These are phyloP conservation scores for Athrips mouffetella DNA, from an alignment of 2,888 invertebrate species.

Conservation along the genomic window DNA sequence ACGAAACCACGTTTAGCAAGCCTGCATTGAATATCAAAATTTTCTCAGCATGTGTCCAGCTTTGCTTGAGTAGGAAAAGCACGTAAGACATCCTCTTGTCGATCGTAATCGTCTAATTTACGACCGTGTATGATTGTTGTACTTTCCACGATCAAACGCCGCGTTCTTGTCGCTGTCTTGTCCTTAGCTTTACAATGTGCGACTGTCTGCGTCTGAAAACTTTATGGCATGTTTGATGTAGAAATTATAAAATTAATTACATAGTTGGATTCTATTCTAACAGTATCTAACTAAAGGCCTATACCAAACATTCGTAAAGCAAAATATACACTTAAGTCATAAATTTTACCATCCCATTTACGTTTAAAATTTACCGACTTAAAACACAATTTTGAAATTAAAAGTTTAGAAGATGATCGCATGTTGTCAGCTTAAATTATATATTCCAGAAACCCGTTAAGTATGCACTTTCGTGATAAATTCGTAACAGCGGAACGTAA, in stretches of 20 bases:
- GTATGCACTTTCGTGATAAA: slow-evolving; percentile 25
- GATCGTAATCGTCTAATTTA: slow-evolving; percentile 21
- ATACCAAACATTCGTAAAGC: no score
- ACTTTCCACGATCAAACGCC: slow-evolving; percentile 38
- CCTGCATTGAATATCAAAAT: no score
- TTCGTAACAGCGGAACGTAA: slow-evolving; percentile 23
- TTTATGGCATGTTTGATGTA: no score
- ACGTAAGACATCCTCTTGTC: slow-evolving; percentile 2
- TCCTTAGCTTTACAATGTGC: not conserved
- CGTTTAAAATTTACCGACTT: not conserved
- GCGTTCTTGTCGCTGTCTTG: slow-evolving; percentile 21
- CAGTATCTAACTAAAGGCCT: no score
- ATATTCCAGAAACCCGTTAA: slow-evolving; percentile 15
- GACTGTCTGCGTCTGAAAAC: no score
- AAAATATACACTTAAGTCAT: no score
- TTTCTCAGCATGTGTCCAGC: no score
- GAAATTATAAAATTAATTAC: no score
- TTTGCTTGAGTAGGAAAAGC: not conserved
- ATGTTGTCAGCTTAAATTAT: slow-evolving; percentile 11
- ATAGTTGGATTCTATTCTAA: no score
- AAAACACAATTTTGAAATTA: slow-evolving; percentile 2
- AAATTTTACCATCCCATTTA: no score
- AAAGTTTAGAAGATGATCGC: slow-evolving; percentile 13
- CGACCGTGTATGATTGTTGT: slow-evolving; percentile 29
- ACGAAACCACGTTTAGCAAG: no score